Conservation (phyloP, 2,888 invertebrate genomes). For the Amiota mariae region DNA sequence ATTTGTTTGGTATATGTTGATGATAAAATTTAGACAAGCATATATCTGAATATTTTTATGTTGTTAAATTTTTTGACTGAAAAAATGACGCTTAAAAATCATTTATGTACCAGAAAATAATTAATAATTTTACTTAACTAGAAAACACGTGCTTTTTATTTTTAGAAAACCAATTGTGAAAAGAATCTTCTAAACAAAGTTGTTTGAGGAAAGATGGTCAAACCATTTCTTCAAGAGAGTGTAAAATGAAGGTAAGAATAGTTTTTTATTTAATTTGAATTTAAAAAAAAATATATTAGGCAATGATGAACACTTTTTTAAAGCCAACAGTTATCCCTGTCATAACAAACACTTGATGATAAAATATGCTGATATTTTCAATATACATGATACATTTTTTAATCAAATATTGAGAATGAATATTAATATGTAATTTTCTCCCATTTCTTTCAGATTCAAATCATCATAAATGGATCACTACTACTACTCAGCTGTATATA, state of each 20-base stretch:
- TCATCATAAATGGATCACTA: not conserved
- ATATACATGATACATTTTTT: not conserved
- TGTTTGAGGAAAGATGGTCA: too few relatives aligned
- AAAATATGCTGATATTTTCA: slow-evolving; percentile 32
- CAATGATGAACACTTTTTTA: slow-evolving; percentile 50
- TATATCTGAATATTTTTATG: slow-evolving; percentile 50
- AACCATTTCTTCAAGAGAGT: too few relatives aligned
- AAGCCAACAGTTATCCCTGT: slow-evolving; percentile 56
- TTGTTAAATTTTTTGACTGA: slow-evolving; percentile 42
- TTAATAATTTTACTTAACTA: too few relatives aligned
- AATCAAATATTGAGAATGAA: not conserved
- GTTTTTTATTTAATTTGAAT: not conserved
- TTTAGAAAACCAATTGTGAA: too few relatives aligned
- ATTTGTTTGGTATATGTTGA: not conserved
- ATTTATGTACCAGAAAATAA: too few relatives aligned
- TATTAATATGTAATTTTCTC: not conserved
- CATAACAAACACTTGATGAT: slow-evolving; percentile 56
- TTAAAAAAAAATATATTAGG: too few relatives aligned
- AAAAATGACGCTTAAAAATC: not conserved
- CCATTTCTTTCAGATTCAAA: not conserved
- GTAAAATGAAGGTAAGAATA: not conserved
- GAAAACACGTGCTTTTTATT: too few relatives aligned
- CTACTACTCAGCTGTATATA: not conserved
- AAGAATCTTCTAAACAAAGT: too few relatives aligned
- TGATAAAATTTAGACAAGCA: slow-evolving; percentile 44